These are phyloP conservation scores for Cosmia trapezina DNA, from an alignment of 2,888 invertebrate genomes.

Conservation along the genomic window DNA sequence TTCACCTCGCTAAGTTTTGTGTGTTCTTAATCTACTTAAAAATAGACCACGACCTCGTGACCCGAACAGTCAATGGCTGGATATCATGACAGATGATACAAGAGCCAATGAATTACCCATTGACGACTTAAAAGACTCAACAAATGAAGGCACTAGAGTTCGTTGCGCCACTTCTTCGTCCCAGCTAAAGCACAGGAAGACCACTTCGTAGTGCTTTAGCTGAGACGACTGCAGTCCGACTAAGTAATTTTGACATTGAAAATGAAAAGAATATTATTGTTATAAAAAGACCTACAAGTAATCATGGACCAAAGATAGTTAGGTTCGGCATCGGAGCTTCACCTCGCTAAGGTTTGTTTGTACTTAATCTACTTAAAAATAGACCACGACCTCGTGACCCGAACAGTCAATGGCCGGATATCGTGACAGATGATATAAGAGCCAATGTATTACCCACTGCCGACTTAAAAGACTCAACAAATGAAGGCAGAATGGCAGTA, in stretches of 20 bases:
- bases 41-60: constrained; percentile 31
- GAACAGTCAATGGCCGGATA: constrained; percentile 16
- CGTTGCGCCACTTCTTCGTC: background rate
- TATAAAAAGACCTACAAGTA: background rate
- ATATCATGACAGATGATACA: constrained; percentile 38
- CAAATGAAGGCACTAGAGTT: background rate
- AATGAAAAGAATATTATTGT: background rate
- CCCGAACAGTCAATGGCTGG: constrained; percentile 19
- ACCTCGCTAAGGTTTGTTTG: background rate
- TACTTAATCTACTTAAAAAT: constrained; percentile 9
- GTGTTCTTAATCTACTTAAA: constrained; percentile 3
- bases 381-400: constrained; percentile 36
- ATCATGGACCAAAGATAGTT: background rate
- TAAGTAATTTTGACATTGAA: background rate
- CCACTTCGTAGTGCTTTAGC: too few species aligned
- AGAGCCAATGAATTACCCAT: constrained; percentile 8
- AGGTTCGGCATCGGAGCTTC: background rate
- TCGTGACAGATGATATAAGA: constrained; percentile 31
- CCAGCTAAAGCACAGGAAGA: background rate
- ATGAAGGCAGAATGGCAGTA: background rate
- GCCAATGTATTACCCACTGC: constrained; percentile 9
- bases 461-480: background rate
- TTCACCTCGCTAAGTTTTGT: background rate
- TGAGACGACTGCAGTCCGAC: too few species aligned
- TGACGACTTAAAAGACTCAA: background rate